Evolutionary conservation across 2,113 vertebrate genomes (phyloP).

Genomic region (Podarcis muralis): DNA sequence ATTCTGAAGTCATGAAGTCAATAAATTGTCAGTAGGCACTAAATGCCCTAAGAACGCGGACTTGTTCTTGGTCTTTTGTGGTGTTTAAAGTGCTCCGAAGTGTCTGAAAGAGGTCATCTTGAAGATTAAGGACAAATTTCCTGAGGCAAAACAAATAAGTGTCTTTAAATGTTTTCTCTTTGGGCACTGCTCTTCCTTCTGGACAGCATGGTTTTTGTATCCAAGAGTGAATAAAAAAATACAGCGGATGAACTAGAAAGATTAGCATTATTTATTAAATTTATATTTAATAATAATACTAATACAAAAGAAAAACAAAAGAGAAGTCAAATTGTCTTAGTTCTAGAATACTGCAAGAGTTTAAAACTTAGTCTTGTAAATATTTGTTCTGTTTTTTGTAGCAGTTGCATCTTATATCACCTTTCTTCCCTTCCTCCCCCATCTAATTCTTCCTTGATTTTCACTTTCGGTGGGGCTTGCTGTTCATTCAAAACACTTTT

Average conservation of each 20-base stretch:
- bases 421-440: not conserved
- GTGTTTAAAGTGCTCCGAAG: conserved; percentile 44
- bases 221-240: conserved; percentile 31
- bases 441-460: fast-evolving
- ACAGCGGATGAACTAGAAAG: not conserved
- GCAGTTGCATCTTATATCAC: not conserved
- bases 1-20: conserved; percentile 23
- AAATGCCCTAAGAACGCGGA: conserved; percentile 60
- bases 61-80: conserved; percentile 22
- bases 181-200: not conserved
- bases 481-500: not conserved
- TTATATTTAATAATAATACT: too few relatives aligned
- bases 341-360: conserved; percentile 15
- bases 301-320: not conserved
- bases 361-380: not conserved
- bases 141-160: conserved; percentile 77
- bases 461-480: not conserved
- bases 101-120: conserved; percentile 7
- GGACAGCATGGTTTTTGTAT: not conserved
- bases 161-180: conserved; percentile 75
- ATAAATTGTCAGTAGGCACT: conserved; percentile 53
- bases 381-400: not conserved
- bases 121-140: conserved; percentile 69
- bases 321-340: too few relatives aligned
- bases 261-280: too few relatives aligned